These are phyloP conservation scores for Megathymus violae DNA, from an alignment of 1,140 invertebrate genomes.

Conservation along the genomic window DNA sequence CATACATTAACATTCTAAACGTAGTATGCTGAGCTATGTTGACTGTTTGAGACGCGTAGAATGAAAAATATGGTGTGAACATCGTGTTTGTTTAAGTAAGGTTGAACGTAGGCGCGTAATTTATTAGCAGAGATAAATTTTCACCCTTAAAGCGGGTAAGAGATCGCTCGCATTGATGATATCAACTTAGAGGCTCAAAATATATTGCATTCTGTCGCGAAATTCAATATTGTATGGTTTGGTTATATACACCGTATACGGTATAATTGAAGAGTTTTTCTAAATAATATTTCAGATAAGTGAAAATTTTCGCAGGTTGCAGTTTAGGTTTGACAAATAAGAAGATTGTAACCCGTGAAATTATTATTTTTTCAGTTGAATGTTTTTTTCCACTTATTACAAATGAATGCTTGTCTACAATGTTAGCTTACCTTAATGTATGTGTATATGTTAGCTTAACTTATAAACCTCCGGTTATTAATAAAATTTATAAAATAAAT, in stretches of 20 bases:
- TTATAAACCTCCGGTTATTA: too few species aligned
- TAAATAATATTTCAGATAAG: too few species aligned
- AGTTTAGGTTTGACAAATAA: too few species aligned
- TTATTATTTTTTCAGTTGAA: too few species aligned
- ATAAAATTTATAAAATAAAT: too few species aligned
- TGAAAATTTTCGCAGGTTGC: too few species aligned
- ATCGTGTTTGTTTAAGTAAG: conserved; percentile 72
- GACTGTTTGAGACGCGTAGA: conserved; percentile 36
- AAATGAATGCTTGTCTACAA: too few species aligned
- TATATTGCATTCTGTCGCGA: conserved; percentile 28
- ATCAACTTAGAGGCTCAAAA: conserved; percentile 44
- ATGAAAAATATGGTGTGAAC: conserved; percentile 73
- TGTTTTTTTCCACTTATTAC: too few species aligned
- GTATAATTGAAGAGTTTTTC: too few species aligned
- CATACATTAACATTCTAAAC: conserved; percentile 6
- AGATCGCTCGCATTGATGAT: conserved; percentile 62
- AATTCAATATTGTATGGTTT: conserved; percentile 29
- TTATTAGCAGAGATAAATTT: conserved; percentile 76
- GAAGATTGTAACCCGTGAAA: too few species aligned
- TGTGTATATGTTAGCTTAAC: too few species aligned
- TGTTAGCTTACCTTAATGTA: too few species aligned
- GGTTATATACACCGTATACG: not conserved
- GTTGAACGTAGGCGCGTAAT: conserved; percentile 61
- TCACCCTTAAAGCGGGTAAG: conserved; percentile 54
- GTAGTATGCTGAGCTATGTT: conserved; percentile 13